Conservation (phyloP, 2,888 invertebrate species). For the Zaprionus lineosus region DNA sequence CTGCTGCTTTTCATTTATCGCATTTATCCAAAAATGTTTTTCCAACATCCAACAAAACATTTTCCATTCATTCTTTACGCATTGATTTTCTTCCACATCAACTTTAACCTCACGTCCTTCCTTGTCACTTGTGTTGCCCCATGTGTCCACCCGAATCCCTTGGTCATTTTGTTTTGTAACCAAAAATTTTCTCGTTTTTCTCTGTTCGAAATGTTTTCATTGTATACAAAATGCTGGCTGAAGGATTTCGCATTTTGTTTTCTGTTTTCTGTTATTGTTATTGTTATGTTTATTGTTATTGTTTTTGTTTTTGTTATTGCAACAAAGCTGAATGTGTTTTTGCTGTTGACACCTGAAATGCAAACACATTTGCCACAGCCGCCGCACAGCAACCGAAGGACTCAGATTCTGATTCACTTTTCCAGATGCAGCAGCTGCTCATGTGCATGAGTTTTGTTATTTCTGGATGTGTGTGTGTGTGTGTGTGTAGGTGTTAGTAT, state of each 20-base stretch:
- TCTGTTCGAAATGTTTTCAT: conserved; percentile 65
- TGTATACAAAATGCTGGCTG: conserved; percentile 64
- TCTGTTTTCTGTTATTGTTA: conserved; percentile 49
- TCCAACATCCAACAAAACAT: too few species aligned
- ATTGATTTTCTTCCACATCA: conserved; percentile 13
- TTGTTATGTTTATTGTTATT: conserved; percentile 27
- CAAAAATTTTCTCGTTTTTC: conserved; percentile 47
- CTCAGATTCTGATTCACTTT: conserved; percentile 38
- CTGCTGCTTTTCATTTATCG: too few species aligned
- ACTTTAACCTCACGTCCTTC: conserved; percentile 2
- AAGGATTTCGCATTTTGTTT: conserved; percentile 29
- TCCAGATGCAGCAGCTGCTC: conserved; percentile 24
- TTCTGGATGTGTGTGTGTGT: conserved; percentile 1
- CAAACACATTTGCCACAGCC: conserved; percentile 72
- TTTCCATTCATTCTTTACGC: conserved; percentile 22
- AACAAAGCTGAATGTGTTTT: conserved; percentile 74
- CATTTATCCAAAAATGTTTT: too few species aligned
- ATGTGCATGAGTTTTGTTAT: conserved; percentile 19
- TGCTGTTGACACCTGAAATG: conserved; percentile 74
- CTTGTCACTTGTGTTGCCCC: too few species aligned
- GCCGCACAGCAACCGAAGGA: conserved; percentile 61
- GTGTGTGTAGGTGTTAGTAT: conserved; percentile 1
- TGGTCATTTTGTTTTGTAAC: conserved; percentile 44
- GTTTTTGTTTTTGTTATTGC: conserved; percentile 64
- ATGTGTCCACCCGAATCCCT: too few species aligned